A percentile compares a stretch with the other conserved stretches of the same genome.
Evolutionary conservation across 1,140 invertebrate species (phyloP).

Genomic region (Papilio polyxenes): DNA sequence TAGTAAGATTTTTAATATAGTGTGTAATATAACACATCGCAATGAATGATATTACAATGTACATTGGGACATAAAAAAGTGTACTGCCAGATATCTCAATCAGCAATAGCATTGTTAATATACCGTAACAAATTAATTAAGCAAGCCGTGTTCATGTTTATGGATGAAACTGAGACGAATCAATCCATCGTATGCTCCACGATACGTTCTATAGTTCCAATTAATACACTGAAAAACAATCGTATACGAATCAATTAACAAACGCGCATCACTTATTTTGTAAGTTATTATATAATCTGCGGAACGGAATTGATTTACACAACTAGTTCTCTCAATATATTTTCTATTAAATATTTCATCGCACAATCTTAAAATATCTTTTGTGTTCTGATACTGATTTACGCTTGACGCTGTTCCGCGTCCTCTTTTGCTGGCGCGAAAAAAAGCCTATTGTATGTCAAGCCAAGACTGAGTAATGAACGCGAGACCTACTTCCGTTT

Average conservation of each 20-base stretch:
- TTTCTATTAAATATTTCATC: background rate
- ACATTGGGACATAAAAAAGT: background rate
- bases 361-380: constrained; percentile 10
- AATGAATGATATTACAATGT: background rate
- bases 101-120: background rate
- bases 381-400: constrained; percentile 15
- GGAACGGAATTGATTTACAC: background rate
- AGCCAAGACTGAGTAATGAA: constrained; percentile 17
- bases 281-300: background rate
- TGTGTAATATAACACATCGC: background rate
- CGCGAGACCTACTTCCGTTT: constrained; percentile 4
- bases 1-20: background rate
- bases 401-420: constrained; percentile 1
- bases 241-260: background rate
- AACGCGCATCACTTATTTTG: background rate
- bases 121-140: background rate
- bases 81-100: background rate
- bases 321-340: background rate
- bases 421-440: background rate
- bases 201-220: background rate
- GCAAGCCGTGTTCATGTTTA: background rate
- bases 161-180: background rate
- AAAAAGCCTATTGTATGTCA: constrained; percentile 17
- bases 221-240: constrained; percentile 1
- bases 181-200: background rate